phyloP scores from a whole-genome alignment of 2,113 vertebrate species.

The Centrocercus urophasianus region DNA sequence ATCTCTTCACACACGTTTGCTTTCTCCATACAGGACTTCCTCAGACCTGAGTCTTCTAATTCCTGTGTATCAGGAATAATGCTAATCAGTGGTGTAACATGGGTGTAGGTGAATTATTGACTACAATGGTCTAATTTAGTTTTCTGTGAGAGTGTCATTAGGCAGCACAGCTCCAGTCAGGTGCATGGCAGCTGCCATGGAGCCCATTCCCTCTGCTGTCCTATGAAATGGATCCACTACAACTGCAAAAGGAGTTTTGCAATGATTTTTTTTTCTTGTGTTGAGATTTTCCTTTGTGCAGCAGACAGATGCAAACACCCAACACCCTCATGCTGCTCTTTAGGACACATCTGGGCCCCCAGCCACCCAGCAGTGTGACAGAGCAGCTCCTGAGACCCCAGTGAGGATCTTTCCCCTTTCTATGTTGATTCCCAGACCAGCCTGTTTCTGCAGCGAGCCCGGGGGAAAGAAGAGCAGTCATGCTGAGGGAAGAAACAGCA shows the following conservation, averaged over 20 bases:
- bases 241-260: neutral
- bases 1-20: neutral
- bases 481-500: neutral
- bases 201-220: neutral
- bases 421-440: accelerated
- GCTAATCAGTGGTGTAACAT: neutral
- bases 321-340: neutral
- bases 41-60: neutral
- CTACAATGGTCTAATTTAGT: neutral
- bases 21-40: neutral
- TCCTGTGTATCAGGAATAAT: neutral
- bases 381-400: neutral
- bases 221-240: neutral
- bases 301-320: neutral
- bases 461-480: neutral
- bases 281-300: neutral
- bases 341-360: neutral
- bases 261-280: accelerated
- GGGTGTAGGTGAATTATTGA: neutral
- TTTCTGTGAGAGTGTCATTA: neutral
- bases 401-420: neutral
- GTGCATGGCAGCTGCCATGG: neutral
- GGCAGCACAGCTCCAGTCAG: neutral
- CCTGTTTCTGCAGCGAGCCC: neutral
- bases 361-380: accelerated